phyloP scores from a whole-genome alignment of 2,113 vertebrate genomes.

The Raphicerus campestris region DNA sequence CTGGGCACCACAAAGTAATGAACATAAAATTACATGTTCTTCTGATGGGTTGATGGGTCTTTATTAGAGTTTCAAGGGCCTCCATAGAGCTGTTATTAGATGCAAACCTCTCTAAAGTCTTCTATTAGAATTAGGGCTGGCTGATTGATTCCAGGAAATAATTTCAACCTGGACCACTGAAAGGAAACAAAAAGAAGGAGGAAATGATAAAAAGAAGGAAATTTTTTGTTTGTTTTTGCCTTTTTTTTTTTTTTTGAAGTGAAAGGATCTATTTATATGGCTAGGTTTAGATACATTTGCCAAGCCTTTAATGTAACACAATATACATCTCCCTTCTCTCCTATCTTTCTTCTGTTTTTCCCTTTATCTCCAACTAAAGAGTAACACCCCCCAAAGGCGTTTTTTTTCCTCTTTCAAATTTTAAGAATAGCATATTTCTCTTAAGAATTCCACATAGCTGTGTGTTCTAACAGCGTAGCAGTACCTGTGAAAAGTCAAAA shows the following conservation, averaged over 20 bases:
- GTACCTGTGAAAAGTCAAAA: conserved; percentile 2
- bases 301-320: neutral
- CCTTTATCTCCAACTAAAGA: neutral
- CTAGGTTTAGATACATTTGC: neutral
- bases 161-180: conserved; percentile 37
- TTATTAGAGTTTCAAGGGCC: conserved; percentile 82
- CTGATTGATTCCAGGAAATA: conserved; percentile 72
- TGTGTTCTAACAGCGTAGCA: neutral
- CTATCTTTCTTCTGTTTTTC: neutral
- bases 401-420: neutral
- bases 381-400: neutral
- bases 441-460: neutral
- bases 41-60: conserved; percentile 79
- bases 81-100: conserved; percentile 79
- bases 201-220: neutral
- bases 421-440: neutral
- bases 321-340: neutral
- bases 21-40: conserved; percentile 84
- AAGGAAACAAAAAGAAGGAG: neutral
- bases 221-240: neutral
- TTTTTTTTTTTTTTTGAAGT: conserved; percentile 57
- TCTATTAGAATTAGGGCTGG: conserved; percentile 77
- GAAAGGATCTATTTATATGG: conserved; percentile 2
- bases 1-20: conserved; percentile 80
- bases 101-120: conserved; percentile 75